A percentile compares a stretch with the other conserved stretches of the same genome.
Conservation (phyloP, 2,113 vertebrate genomes). For the Gymnocephalus cernua region DNA sequence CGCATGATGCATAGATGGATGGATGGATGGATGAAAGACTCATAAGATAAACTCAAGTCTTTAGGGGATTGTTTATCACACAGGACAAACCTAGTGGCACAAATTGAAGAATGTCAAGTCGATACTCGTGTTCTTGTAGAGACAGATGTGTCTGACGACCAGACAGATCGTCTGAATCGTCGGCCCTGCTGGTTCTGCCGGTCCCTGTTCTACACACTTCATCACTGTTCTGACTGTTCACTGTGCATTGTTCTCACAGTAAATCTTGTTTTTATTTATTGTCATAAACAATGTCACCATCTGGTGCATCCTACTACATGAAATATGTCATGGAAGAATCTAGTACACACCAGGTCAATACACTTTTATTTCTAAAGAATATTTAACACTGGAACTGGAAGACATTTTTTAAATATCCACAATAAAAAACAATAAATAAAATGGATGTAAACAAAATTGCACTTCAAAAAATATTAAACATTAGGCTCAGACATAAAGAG, state of each 20-base stretch:
- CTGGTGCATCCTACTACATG: not conserved
- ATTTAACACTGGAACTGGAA: too few relatives aligned
- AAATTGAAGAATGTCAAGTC: not conserved
- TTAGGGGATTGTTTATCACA: not conserved
- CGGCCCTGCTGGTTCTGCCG: not conserved
- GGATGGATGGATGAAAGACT: not conserved
- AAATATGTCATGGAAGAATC: not conserved
- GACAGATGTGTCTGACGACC: not conserved
- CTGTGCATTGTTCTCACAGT: not conserved
- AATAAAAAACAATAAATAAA: too few relatives aligned
- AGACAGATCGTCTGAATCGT: too few relatives aligned
- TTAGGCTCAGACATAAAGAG: too few relatives aligned
- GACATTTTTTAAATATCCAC: too few relatives aligned
- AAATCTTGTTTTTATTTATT: not conserved
- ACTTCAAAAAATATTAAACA: too few relatives aligned
- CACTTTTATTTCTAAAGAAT: too few relatives aligned
- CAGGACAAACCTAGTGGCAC: not conserved
- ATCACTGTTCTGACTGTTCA: slow-evolving; percentile 9
- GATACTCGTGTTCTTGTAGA: not conserved
- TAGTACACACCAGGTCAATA: not conserved
- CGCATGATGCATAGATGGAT: not conserved
- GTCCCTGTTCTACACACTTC: not conserved
- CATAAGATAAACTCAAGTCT: not conserved
- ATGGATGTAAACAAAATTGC: too few relatives aligned
- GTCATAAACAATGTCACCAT: slow-evolving; percentile 18